A percentile compares a stretch with the other conserved stretches of the same genome.
These are phyloP conservation scores for Gopherus flavomarginatus DNA, from an alignment of 2,113 vertebrate species.

Conservation along the genomic window DNA sequence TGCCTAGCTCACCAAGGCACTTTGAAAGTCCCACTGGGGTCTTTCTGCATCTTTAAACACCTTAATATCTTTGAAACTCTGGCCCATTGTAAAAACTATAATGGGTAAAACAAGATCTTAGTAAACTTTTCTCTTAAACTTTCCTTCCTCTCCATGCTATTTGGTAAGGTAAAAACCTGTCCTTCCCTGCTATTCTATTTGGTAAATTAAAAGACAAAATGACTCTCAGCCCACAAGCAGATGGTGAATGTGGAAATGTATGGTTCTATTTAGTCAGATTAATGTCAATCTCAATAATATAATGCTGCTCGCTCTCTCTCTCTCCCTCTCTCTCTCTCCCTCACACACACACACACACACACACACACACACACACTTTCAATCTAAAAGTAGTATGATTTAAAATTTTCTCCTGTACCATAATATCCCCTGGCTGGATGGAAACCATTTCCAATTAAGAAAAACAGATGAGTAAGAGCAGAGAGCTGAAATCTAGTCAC, in stretches of 20 bases:
- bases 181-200: background rate
- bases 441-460: background rate
- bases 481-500: background rate
- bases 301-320: background rate
- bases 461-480: background rate
- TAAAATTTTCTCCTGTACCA: background rate
- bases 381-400: background rate
- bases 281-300: background rate
- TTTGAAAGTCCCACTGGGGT: background rate
- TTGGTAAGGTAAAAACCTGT: background rate
- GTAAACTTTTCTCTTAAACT: background rate
- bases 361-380: background rate
- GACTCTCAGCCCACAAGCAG: slow-evolving; percentile 35
- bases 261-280: slow-evolving; percentile 18
- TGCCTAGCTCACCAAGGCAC: too few relatives aligned
- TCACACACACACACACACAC: background rate
- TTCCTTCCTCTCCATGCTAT: background rate
- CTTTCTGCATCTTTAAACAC: background rate
- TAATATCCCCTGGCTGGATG: background rate
- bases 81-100: background rate
- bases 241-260: background rate
- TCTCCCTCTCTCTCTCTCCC: too few relatives aligned
- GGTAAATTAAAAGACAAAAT: background rate
- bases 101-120: background rate
- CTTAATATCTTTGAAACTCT: background rate